These are phyloP conservation scores for Molossus molossus DNA, from an alignment of 2,797 vertebrate species.

Conservation along the genomic window DNA sequence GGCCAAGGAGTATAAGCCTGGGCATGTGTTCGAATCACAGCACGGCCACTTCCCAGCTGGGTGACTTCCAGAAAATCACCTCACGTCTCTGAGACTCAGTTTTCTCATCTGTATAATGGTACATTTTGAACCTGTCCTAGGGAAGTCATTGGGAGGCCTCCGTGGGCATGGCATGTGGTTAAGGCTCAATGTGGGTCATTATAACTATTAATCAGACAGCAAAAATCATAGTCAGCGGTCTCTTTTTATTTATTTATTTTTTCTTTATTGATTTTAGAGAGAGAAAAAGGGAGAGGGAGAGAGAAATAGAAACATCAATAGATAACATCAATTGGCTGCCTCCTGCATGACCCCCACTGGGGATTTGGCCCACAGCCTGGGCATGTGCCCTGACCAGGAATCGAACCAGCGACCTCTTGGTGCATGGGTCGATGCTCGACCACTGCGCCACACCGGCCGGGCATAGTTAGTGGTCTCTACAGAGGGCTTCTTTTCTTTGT, in stretches of 20 bases:
- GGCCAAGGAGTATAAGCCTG: background rate
- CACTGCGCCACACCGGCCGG: too few species aligned
- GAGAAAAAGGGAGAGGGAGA: too few species aligned
- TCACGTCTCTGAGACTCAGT: background rate
- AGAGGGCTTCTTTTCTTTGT: background rate
- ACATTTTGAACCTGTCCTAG: background rate
- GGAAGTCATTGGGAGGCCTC: background rate
- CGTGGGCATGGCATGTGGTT: fast-evolving
- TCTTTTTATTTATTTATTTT: background rate
- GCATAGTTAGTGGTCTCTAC: background rate
- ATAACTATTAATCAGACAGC: too few species aligned
- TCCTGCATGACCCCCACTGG: too few species aligned
- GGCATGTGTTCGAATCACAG: background rate
- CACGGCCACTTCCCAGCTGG: background rate
- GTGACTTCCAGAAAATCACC: background rate
- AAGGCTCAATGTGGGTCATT: background rate
- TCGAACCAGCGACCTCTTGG: too few species aligned
- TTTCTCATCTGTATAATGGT: background rate
- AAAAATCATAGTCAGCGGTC: too few species aligned
- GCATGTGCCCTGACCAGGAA: too few species aligned
- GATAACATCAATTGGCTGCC: too few species aligned
- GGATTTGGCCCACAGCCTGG: too few species aligned
- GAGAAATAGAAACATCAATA: too few species aligned
- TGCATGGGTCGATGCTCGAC: too few species aligned
- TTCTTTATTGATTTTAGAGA: too few species aligned